Evolutionary conservation across 2,797 vertebrate genomes (phyloP).

Genomic region (Poecilia gillii): DNA sequence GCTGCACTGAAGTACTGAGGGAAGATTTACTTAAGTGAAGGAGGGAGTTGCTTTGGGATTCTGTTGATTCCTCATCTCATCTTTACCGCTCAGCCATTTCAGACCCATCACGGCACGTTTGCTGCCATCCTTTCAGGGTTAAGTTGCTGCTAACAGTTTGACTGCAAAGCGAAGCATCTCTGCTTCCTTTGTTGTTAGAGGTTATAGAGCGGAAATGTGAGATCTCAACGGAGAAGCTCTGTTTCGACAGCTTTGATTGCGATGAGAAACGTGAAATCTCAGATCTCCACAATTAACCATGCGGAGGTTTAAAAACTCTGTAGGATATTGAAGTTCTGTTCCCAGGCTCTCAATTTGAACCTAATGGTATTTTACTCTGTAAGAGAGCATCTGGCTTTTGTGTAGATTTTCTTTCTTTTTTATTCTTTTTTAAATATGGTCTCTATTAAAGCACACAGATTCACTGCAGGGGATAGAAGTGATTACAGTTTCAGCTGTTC

Average conservation of each 20-base stretch:
- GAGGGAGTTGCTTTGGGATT: conserved; percentile 43
- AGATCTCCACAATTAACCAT: conserved; percentile 22
- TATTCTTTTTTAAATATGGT: conserved; percentile 1
- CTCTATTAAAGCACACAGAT: conserved; percentile 49
- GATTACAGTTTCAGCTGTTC: conserved; percentile 51
- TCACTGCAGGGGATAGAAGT: conserved; percentile 42
- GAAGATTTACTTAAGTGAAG: conserved; percentile 32
- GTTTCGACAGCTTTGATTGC: conserved; percentile 24
- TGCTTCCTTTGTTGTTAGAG: conserved; percentile 38
- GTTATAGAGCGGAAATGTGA: conserved; percentile 42
- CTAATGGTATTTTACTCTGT: conserved; percentile 28
- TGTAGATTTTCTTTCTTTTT: conserved; percentile 32
- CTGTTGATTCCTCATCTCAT: conserved; percentile 22
- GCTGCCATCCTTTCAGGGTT: conserved; percentile 19
- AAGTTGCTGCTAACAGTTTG: conserved; percentile 8
- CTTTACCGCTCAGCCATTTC: conserved; percentile 37
- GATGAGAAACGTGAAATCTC: conserved; percentile 30
- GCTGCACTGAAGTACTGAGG: conserved; percentile 28
- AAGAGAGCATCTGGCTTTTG: conserved; percentile 47
- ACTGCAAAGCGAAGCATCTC: conserved; percentile 18
- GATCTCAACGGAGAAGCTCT: conserved; percentile 34
- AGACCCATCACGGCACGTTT: not conserved
- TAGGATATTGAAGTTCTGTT: conserved; percentile 13
- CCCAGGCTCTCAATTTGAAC: conserved; percentile 27
- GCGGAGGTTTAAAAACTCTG: not conserved